Conservation (phyloP, 2,888 invertebrate genomes). For the Cerceris ruficornis region DNA sequence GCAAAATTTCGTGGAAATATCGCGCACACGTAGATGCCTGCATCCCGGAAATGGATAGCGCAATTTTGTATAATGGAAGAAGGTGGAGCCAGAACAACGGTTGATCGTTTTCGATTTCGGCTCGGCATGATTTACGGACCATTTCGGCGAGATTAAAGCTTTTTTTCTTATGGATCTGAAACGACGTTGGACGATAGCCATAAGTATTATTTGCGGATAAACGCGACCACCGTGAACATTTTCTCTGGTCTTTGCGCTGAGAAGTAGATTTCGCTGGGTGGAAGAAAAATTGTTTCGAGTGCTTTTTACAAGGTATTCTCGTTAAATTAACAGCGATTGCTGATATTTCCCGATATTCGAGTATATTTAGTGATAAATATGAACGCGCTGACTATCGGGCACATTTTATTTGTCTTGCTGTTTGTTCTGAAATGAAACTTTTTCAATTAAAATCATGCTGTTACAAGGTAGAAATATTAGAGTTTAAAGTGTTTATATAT, state of each 20-base stretch:
- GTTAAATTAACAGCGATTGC: no score
- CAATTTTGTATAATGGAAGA: slow-evolving; percentile 69
- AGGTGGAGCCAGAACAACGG: slow-evolving; percentile 47
- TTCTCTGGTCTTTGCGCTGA: not conserved
- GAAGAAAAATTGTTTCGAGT: not conserved
- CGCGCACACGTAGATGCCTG: slow-evolving; percentile 19
- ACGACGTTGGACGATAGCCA: slow-evolving; percentile 37
- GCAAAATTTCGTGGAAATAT: slow-evolving; percentile 45
- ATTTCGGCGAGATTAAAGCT: slow-evolving; percentile 34
- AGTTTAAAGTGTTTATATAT: no score
- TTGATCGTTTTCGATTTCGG: slow-evolving; percentile 51
- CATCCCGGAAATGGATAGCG: slow-evolving; percentile 48
- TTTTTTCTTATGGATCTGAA: slow-evolving; percentile 10
- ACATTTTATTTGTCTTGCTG: no score
- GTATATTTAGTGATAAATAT: no score
- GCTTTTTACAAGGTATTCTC: not conserved
- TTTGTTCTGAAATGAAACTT: no score
- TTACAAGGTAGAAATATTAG: no score
- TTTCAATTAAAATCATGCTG: no score
- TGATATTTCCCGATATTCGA: no score
- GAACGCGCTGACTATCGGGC: no score
- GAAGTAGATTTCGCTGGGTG: not conserved
- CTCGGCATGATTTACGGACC: slow-evolving; percentile 45
- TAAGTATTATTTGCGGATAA: slow-evolving; percentile 8
- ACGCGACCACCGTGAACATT: slow-evolving; percentile 1